phyloP scores from a whole-genome alignment of 2,113 vertebrate genomes.

The Formicarius rufipectus region DNA sequence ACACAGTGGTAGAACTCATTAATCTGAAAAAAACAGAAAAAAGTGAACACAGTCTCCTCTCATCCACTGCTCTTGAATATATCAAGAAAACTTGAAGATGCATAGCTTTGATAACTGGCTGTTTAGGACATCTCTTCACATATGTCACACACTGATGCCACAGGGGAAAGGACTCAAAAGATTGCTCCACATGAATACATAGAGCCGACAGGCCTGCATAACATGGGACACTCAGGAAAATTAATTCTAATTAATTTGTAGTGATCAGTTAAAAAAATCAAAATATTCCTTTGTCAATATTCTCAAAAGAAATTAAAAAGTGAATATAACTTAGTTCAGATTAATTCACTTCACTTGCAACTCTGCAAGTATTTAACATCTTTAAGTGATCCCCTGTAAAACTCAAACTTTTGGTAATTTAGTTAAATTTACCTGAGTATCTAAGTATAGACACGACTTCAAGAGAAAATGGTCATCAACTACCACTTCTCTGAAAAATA shows the following conservation, averaged over 20 bases:
- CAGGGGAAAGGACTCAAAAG: not conserved
- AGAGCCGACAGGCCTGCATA: not conserved
- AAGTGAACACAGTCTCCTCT: not conserved
- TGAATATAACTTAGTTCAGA: not conserved
- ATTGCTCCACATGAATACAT: not conserved
- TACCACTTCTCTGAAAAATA: constrained; percentile 12
- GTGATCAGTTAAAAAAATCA: constrained; percentile 29
- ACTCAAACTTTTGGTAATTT: constrained; percentile 44
- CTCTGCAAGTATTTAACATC: not conserved
- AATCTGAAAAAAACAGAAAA: not conserved
- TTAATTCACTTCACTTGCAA: constrained; percentile 19
- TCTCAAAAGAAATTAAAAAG: constrained; percentile 8
- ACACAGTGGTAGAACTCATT: not conserved
- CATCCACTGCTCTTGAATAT: not conserved
- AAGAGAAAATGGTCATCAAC: not conserved
- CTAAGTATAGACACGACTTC: constrained; percentile 11
- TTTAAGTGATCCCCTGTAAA: constrained; percentile 28
- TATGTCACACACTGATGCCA: not conserved
- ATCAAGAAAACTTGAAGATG: not conserved
- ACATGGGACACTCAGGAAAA: constrained; percentile 18
- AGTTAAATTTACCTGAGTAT: constrained; percentile 56
- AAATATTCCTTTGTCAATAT: constrained; percentile 8
- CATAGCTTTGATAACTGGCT: constrained; percentile 19
- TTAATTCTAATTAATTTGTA: not conserved
- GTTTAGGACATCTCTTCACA: constrained; percentile 1